phyloP scores from a whole-genome alignment of 2,113 vertebrate genomes.

The Chloropsis hardwickii region DNA sequence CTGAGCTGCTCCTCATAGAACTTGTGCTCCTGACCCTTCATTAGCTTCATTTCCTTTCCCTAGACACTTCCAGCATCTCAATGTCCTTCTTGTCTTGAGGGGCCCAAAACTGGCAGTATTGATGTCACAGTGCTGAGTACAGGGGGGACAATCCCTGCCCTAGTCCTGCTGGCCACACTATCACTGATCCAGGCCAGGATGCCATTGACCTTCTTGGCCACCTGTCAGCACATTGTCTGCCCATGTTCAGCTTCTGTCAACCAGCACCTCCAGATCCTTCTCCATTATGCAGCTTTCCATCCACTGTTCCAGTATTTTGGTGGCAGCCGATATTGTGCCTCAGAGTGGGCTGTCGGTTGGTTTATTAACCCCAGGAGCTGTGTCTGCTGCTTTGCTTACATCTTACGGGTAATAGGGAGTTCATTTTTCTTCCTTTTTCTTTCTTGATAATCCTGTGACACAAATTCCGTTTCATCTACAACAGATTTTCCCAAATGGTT shows the following conservation, averaged over 20 bases:
- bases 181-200: background rate
- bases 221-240: background rate
- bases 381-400: background rate
- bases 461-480: background rate
- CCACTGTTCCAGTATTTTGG: background rate
- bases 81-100: background rate
- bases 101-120: background rate
- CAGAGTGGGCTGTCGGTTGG: rapidly evolving
- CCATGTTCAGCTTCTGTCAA: background rate
- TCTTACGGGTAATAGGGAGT: background rate
- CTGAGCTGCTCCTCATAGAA: background rate
- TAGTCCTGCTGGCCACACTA: background rate
- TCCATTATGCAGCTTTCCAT: background rate
- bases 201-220: background rate
- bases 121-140: rapidly evolving
- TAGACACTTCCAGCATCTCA: background rate
- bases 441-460: background rate
- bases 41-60: background rate
- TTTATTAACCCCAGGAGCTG: background rate
- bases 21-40: background rate
- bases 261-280: background rate
- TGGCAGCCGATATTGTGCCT: background rate
- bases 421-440: background rate
- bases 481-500: background rate
- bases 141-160: background rate